Percentiles rank a stretch among this genome's conserved stretches.
Conservation (phyloP, 2,888 invertebrate species). For the Plebejus melissa region DNA sequence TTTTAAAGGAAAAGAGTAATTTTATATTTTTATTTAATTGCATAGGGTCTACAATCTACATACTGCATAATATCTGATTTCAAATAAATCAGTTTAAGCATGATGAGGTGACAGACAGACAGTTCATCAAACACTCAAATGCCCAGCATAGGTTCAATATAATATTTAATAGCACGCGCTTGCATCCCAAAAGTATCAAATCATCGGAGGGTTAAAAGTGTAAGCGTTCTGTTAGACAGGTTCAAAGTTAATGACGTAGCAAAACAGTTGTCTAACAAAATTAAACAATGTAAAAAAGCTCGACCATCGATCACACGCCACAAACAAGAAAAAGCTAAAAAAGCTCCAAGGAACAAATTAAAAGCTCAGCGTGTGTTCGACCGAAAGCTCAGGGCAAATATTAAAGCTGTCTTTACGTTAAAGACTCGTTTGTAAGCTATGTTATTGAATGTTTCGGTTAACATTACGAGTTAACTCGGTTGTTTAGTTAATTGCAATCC, state of each 20-base stretch:
- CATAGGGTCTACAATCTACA: too few species aligned
- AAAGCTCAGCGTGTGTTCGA: conserved; percentile 74
- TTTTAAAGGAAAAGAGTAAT: too few species aligned
- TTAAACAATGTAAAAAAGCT: conserved; percentile 74
- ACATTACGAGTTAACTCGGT: conserved; percentile 44
- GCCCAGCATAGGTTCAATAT: too few species aligned
- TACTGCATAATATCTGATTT: too few species aligned
- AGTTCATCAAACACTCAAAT: too few species aligned
- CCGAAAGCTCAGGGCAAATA: conserved; percentile 67
- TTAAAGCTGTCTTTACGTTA: conserved; percentile 66
- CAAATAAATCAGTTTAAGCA: too few species aligned
- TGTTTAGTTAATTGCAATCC: conserved; percentile 29
- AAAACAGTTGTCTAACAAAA: conserved; percentile 70
- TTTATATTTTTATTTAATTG: too few species aligned
- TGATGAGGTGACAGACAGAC: too few species aligned
- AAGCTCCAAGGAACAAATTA: conserved; percentile 77
- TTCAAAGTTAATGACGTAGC: conserved; percentile 69
- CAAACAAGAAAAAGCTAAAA: conserved; percentile 73
- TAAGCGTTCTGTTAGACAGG: neutral
- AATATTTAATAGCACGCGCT: neutral
- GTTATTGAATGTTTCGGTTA: conserved; percentile 60
- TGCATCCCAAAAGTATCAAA: neutral
- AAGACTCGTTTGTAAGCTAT: conserved; percentile 58
- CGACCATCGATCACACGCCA: conserved; percentile 72
- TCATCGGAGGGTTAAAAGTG: neutral